These are phyloP conservation scores for Aproaerema taeniolella DNA, from an alignment of 2,888 invertebrate species.

Conservation along the genomic window DNA sequence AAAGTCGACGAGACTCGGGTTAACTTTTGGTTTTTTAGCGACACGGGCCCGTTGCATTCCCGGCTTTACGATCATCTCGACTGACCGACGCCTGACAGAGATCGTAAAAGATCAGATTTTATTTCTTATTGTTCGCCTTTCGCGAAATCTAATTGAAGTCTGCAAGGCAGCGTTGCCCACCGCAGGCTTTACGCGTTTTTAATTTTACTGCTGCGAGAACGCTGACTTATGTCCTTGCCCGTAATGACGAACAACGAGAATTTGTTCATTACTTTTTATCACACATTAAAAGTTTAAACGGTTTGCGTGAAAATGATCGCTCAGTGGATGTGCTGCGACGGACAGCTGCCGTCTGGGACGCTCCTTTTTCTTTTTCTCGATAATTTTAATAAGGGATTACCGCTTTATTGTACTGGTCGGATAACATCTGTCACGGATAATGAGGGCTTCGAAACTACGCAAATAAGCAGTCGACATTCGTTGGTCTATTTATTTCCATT, in stretches of 20 bases:
- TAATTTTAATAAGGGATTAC: conserved; percentile 25
- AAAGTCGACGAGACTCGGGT: conserved; percentile 38
- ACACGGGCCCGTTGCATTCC: conserved; percentile 65
- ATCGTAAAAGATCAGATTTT: conserved; percentile 73
- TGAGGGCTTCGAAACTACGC: conserved; percentile 19
- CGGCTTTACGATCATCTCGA: conserved; percentile 59
- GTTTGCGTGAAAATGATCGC: conserved; percentile 25
- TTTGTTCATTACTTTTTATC: conserved; percentile 65
- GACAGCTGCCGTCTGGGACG: conserved; percentile 3
- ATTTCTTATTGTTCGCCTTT: conserved; percentile 76
- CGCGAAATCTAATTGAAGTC: conserved; percentile 74
- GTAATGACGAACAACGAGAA: conserved; percentile 49
- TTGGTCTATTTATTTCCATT: conserved; percentile 30
- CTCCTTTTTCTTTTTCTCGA: conserved; percentile 21
- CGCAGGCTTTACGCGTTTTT: conserved; percentile 66
- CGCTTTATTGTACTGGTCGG: conserved; percentile 17
- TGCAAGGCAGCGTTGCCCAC: conserved; percentile 42
- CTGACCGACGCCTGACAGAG: conserved; percentile 64
- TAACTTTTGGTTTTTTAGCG: conserved; percentile 55
- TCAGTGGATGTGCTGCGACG: conserved; percentile 1
- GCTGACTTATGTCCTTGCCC: conserved; percentile 54
- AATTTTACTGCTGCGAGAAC: conserved; percentile 60
- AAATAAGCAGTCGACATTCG: conserved; percentile 20
- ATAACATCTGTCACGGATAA: conserved; percentile 24
- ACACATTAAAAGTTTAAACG: conserved; percentile 48